Percentiles rank a stretch among this genome's conserved stretches.
Evolutionary conservation across 2,888 invertebrate species (phyloP).

Genomic region (Venustoraphidia nigricollis): DNA sequence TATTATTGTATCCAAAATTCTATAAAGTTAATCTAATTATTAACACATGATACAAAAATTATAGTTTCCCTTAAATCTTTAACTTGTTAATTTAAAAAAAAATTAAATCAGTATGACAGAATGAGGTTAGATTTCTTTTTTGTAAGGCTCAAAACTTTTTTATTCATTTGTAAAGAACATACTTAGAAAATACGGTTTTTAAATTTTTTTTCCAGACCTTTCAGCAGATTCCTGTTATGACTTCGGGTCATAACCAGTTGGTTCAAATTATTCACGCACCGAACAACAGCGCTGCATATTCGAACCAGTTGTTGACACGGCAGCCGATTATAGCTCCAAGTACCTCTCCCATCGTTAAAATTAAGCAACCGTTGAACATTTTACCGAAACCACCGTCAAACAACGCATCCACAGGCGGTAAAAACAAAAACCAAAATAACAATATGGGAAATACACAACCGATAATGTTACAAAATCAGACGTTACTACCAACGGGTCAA

Average conservation of each 20-base stretch:
- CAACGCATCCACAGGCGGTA: conserved; percentile 24
- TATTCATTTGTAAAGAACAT: not conserved
- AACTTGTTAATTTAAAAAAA: no score
- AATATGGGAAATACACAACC: conserved; percentile 1
- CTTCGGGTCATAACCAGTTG: conserved; percentile 8
- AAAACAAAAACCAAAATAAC: conserved; percentile 12
- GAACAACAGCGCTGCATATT: conserved; percentile 6
- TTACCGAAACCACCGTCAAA: conserved; percentile 28
- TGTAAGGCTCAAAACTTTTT: not conserved
- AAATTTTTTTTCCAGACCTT: conserved; percentile 7
- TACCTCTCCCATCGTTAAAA: conserved; percentile 26
- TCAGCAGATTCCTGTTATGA: conserved; percentile 10
- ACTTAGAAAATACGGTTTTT: not conserved
- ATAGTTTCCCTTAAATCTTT: not conserved
- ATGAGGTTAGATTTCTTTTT: not conserved
- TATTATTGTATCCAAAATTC: no score
- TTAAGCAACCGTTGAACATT: conserved; percentile 29
- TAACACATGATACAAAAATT: conserved; percentile 24
- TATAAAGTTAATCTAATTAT: no score
- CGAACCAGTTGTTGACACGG: conserved; percentile 6
- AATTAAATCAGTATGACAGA: conserved; percentile 19
- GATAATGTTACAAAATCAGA: conserved; percentile 10
- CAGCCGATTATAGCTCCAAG: conserved; percentile 13
- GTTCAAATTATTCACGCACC: conserved; percentile 10
- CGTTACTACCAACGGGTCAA: conserved; percentile 26